Base-by-base conservation (phyloP, 2,797 vertebrate species). In the Denticeps clupeoides region DNA sequence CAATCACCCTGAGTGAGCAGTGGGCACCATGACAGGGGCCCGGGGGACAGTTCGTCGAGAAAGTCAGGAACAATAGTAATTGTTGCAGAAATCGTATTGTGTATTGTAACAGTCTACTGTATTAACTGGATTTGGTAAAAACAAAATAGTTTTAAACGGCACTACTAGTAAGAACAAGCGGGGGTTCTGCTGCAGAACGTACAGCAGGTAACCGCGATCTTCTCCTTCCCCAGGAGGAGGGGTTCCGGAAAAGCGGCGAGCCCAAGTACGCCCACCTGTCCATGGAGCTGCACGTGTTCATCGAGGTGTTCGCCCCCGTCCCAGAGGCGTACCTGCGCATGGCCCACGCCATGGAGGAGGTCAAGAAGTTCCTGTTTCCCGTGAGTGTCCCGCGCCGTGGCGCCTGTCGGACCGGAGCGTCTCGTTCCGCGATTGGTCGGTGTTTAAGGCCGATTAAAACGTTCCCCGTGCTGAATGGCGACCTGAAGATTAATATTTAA, bases 311-410 rank as follows among this genome's bases (percentile, higher is more conserved):
- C 19, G 91, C 91, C 10, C 91, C 93, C 0, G 89, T 92, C 1
- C 93, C 93, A 1, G 94, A 97, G 32, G 92, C 91, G 3, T 98
- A 97, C 53, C 79, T 91, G 59, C 89, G 94, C 35, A 98, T 98
- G 93, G 91, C 91, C 10, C 90, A 96, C 2, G 93, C 93, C 49
- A 97, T 97, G 93, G 91, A 95, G 59, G 92, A 97, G 64, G 90
- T 96, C 58, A 97, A 98, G 76, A 98, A 97, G 60, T 97, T 97
- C 71, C 84, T 98, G 4, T 92, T 96, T 33, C 94, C 94, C 1
- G 94, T 98, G 74, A 65, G 89, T 25, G 1, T 5, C 24, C 24
- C 7, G 25, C 24, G 4, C 25, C 7, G 7, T 24, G 25, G 7
- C 24, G 23, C 2, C 18, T 18, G 19, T 18, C 19, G 19, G 18